phyloP scores from a whole-genome alignment of 2,888 invertebrate genomes.

The Acholoe squamosa region DNA sequence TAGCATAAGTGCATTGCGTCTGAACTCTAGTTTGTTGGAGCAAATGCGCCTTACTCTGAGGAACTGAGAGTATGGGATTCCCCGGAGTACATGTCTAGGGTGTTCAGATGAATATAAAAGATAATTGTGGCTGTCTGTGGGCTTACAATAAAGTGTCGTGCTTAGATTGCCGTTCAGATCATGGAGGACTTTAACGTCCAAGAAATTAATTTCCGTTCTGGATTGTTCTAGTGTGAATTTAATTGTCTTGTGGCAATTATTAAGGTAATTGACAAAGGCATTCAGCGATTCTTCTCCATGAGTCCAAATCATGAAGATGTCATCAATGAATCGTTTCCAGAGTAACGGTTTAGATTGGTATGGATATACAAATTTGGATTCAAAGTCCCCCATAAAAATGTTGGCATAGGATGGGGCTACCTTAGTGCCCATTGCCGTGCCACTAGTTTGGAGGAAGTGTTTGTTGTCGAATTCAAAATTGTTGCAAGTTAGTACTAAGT shows the following conservation, averaged over 20 bases:
- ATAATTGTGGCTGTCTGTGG: constrained; percentile 36
- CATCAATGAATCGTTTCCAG: constrained; percentile 47
- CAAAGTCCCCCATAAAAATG: constrained; percentile 15
- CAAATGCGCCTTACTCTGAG: constrained; percentile 21
- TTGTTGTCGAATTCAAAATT: constrained; percentile 30
- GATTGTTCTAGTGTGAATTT: background rate
- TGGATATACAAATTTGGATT: background rate
- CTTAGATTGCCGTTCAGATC: background rate
- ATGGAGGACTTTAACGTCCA: background rate
- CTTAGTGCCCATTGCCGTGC: constrained; percentile 29
- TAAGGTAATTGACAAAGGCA: background rate
- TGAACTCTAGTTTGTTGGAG: no score
- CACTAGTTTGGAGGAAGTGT: background rate
- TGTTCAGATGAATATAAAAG: constrained; percentile 1
- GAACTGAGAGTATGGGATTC: background rate
- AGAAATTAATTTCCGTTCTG: background rate
- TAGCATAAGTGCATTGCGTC: no score
- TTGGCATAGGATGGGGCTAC: constrained; percentile 12
- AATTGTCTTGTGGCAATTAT: background rate
- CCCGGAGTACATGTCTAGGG: background rate
- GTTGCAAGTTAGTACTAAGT: background rate
- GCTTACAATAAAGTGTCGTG: background rate
- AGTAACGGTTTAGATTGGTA: background rate
- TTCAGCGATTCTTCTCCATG: background rate
- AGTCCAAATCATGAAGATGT: constrained; percentile 45